Conservation (phyloP, 1,140 invertebrate genomes). For the Dreissena rostriformis region DNA sequence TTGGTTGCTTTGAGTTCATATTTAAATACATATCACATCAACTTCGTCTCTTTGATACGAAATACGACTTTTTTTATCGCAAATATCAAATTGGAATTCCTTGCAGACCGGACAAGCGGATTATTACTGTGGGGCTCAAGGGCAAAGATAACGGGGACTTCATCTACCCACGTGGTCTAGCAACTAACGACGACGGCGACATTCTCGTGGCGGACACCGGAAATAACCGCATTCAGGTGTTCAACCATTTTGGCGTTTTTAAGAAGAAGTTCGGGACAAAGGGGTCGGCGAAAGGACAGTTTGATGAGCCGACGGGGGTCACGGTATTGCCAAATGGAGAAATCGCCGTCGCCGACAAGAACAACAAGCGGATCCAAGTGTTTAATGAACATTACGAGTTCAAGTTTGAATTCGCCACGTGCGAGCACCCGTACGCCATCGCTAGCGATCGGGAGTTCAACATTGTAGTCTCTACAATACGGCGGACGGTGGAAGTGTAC, state of each 20-base stretch:
- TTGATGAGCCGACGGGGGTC: conserved; percentile 75
- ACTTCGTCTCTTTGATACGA: too few relatives aligned
- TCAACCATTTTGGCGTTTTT: conserved; percentile 74
- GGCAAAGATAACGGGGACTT: conserved; percentile 73
- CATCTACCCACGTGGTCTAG: conserved; percentile 83
- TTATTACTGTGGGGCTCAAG: conserved; percentile 71
- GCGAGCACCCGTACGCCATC: conserved; percentile 66
- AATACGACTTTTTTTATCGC: too few relatives aligned
- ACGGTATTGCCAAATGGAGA: conserved; percentile 74
- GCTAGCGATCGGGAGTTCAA: conserved; percentile 65
- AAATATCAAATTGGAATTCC: too few relatives aligned
- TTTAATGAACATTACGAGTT: conserved; percentile 88
- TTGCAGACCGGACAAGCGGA: conserved; percentile 74
- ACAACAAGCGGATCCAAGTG: conserved; percentile 95
- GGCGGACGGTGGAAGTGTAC: conserved; percentile 70
- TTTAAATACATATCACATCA: too few relatives aligned
- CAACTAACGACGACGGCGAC: conserved; percentile 89
- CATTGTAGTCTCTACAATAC: conserved; percentile 66
- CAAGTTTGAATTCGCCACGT: conserved; percentile 65
- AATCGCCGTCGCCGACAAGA: conserved; percentile 94
- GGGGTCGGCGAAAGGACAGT: conserved; percentile 69
- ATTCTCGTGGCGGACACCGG: conserved; percentile 96
- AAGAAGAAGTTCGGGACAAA: conserved; percentile 68
- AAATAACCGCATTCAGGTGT: conserved; percentile 90
- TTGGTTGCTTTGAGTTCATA: too few relatives aligned